Base-by-base conservation (phyloP, 2,113 vertebrate species). In the Thomomys bottae region DNA sequence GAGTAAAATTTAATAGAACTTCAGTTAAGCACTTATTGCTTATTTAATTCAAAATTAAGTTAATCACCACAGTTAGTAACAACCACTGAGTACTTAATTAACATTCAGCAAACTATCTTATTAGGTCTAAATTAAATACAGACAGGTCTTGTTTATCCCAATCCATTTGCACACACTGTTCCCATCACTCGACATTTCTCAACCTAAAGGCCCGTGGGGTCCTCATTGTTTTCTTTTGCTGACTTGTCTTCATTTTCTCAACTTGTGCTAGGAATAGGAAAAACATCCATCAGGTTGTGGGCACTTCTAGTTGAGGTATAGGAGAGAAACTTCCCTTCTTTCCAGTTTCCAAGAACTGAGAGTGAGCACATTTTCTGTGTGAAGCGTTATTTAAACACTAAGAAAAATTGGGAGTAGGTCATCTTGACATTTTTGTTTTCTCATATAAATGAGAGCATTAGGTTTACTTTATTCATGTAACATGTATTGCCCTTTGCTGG, bases 1-100 rank as follows among this genome's bases (percentile, higher is more conserved):
- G 97, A 95, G 71, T 96, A 96, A 97, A 98, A 98, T 97, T 98
- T 97, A 98, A 97, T 98, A 97, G 97, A 98, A 97, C 94, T 97
- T 97, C 96, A 96, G 97, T 96, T 97, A 94, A 96, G 96, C 97
- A 97, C 97, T 98, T 97, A 98, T 96, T 97, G 97, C 97, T 97
- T 97, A 98, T 97, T 98, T 97, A 98, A 98, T 98, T 98, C 96
- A 96, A 97, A 97, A 98, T 97, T 96, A 97, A 97, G 97, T 97
- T 98, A 96, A 96, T 98, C 97, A 97, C 96, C 94, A 91, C 92
- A 96, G 97, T 96, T 98, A 95, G 97, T 97, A 97, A 97, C 97
- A 97, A 96, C 88, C 97, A 95, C 93, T 80, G 96, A 97, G 97
- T 96, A 98, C 98, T 98, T 97, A 98, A 98, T 98, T 98, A 98